phyloP scores from a whole-genome alignment of 92 coral and sea anemone species.

The Pocillopora grandis region DNA sequence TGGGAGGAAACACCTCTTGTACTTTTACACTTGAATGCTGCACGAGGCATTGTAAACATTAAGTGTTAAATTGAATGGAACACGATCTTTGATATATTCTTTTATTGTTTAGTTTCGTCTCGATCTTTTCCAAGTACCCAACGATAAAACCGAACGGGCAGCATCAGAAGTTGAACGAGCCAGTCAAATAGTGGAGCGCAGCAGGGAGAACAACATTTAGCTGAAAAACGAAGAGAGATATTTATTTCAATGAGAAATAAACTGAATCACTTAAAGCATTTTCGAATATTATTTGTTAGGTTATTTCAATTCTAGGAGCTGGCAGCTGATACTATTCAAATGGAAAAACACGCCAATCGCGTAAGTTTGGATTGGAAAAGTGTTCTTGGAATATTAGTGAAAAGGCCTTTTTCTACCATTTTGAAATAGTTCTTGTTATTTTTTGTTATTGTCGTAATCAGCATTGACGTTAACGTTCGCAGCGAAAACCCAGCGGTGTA shows the following conservation, averaged over 20 bases:
- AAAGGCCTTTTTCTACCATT: neutral
- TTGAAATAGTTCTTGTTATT: neutral
- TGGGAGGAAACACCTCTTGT: no score
- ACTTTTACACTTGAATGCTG: no score
- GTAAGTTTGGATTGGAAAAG: neutral
- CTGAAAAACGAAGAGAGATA: slow-evolving; percentile 15
- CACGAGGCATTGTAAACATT: no score
- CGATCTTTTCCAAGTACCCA: slow-evolving; percentile 40
- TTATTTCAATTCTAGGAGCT: neutral
- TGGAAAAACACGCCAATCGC: neutral
- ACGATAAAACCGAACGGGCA: slow-evolving; percentile 36
- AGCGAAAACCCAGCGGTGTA: neutral
- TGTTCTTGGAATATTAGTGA: neutral
- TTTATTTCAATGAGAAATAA: neutral
- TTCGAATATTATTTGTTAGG: neutral
- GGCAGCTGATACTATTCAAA: slow-evolving; percentile 15
- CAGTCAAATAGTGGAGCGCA: slow-evolving; percentile 45
- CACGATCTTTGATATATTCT: neutral
- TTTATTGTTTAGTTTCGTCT: neutral
- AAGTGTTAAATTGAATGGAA: slow-evolving; percentile 3
- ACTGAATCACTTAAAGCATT: neutral
- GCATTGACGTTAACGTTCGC: neutral
- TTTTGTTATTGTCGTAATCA: neutral
- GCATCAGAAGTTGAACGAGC: slow-evolving; percentile 32
- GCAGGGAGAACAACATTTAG: slow-evolving; percentile 49